Conservation (phyloP, 2,797 vertebrate species). For the Gobio occitaniae region DNA sequence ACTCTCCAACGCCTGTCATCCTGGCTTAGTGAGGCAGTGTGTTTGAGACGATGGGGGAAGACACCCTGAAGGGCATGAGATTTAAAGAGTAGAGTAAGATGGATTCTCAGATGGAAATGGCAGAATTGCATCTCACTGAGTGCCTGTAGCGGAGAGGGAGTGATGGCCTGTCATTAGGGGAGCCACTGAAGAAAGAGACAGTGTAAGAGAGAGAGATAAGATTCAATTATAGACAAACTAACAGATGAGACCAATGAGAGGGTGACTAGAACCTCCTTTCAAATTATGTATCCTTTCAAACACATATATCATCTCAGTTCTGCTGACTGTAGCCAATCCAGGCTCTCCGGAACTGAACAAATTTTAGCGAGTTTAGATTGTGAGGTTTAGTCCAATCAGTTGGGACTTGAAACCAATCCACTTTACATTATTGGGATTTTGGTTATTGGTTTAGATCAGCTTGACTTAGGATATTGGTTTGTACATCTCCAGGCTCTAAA, state of each 20-base stretch:
- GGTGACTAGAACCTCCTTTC: constrained; percentile 37
- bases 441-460: constrained; percentile 30
- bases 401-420: constrained; percentile 34
- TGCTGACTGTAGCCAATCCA: not conserved
- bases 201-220: constrained; percentile 53
- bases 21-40: constrained; percentile 50
- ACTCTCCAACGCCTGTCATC: constrained; percentile 46
- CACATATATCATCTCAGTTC: not conserved
- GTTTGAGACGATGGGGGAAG: not conserved
- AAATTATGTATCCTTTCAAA: not conserved
- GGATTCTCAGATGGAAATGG: constrained; percentile 53
- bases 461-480: constrained; percentile 22
- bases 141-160: constrained; percentile 51
- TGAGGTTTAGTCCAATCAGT: not conserved
- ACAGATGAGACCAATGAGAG: constrained; percentile 55
- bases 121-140: constrained; percentile 60
- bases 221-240: constrained; percentile 65
- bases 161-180: constrained; percentile 58
- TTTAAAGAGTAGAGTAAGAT: constrained; percentile 45
- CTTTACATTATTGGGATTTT: constrained; percentile 33
- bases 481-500: constrained; percentile 37
- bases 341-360: not conserved
- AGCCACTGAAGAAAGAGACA: constrained; percentile 50
- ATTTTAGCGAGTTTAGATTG: constrained; percentile 15
- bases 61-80: constrained; percentile 32